These are phyloP conservation scores for Pyrrhosoma nymphula DNA, from an alignment of 2,888 invertebrate species.

Conservation along the genomic window DNA sequence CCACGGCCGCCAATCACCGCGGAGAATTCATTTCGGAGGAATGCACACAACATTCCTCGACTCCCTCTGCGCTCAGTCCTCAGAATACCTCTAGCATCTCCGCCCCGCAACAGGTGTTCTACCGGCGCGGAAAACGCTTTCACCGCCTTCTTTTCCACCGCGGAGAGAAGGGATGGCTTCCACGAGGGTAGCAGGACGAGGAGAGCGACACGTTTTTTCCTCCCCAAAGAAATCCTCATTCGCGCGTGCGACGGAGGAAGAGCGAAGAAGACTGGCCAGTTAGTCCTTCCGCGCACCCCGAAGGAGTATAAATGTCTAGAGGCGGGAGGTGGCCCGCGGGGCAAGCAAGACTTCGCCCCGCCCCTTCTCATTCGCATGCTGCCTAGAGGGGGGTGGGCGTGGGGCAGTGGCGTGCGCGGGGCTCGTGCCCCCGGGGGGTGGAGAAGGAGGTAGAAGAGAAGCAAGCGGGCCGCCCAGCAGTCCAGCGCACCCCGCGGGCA, in stretches of 20 bases:
- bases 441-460: not conserved
- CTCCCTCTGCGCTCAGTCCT: not conserved
- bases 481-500: conserved; percentile 15
- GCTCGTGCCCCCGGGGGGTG: not conserved
- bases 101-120: conserved; percentile 51
- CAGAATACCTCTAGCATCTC: not conserved
- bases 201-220: not conserved
- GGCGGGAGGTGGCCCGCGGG: not conserved
- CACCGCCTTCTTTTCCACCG: not conserved
- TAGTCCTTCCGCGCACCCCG: not conserved
- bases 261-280: not conserved
- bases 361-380: not conserved
- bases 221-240: no score
- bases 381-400: not conserved
- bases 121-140: not conserved
- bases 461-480: not conserved
- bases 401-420: not conserved
- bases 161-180: not conserved
- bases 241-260: not conserved
- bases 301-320: not conserved
- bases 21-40: not conserved
- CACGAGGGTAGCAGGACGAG: not conserved
- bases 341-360: not conserved
- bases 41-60: not conserved
- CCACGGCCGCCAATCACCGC: conserved; percentile 19